phyloP scores from a whole-genome alignment of 2,113 vertebrate genomes.

The Bolborhynchus lineola region DNA sequence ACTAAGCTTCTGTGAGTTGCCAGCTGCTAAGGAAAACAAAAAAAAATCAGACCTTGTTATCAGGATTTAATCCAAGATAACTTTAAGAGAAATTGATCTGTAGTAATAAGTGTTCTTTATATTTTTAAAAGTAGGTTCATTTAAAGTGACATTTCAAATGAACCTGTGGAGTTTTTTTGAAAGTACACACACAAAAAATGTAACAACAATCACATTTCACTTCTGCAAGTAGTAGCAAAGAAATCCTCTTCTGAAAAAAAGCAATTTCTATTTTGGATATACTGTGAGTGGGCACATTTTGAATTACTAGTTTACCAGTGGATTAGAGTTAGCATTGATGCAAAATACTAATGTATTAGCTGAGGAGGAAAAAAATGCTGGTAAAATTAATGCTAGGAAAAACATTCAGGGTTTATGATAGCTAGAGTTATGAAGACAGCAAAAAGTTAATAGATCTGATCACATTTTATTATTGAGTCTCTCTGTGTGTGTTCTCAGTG shows the following conservation, averaged over 20 bases:
- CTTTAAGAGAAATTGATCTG: background rate
- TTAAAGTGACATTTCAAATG: background rate
- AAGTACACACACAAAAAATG: background rate
- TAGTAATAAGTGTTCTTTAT: background rate
- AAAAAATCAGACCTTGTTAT: background rate
- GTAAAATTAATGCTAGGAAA: background rate
- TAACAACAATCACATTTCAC: background rate
- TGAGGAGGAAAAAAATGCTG: background rate
- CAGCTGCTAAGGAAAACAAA: background rate
- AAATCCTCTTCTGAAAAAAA: background rate
- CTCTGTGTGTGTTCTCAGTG: background rate
- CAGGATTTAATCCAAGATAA: background rate
- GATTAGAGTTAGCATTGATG: background rate
- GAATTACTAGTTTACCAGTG: background rate
- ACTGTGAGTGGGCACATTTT: background rate
- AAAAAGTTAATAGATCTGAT: slow-evolving; percentile 1
- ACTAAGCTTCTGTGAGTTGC: background rate
- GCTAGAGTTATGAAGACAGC: background rate
- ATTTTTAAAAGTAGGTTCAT: background rate
- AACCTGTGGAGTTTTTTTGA: background rate
- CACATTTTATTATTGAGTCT: background rate
- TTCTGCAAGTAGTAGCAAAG: background rate
- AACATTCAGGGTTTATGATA: background rate
- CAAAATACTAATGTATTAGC: background rate
- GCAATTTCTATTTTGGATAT: background rate